phyloP scores from a whole-genome alignment of 2,888 invertebrate species.

The Linnaemya tessellans region DNA sequence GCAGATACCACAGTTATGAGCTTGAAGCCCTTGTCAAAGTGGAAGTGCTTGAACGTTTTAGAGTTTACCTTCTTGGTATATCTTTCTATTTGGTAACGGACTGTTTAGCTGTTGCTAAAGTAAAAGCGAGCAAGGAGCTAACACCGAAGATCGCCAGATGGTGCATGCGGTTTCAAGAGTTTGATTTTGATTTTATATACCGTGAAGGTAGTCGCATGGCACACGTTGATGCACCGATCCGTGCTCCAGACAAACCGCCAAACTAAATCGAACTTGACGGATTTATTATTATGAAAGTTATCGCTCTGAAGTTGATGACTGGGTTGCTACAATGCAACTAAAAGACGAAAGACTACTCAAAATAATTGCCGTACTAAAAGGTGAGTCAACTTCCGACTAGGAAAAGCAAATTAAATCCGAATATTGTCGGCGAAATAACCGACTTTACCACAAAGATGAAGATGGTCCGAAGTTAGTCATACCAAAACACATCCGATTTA shows the following conservation, averaged over 20 bases:
- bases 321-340: slow-evolving; percentile 65
- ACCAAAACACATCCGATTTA: background rate
- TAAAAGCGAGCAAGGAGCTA: slow-evolving; percentile 39
- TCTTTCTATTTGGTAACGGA: slow-evolving; percentile 58
- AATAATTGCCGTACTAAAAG: slow-evolving; percentile 7
- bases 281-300: slow-evolving; percentile 35
- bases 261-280: background rate
- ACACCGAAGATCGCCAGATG: slow-evolving; percentile 58
- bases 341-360: slow-evolving; percentile 34
- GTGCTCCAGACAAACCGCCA: background rate
- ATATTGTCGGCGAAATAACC: slow-evolving; percentile 17
- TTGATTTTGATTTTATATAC: background rate
- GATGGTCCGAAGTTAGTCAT: background rate
- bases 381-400: background rate
- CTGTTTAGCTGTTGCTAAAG: slow-evolving; percentile 57
- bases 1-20: slow-evolving; percentile 67
- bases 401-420: slow-evolving; percentile 8
- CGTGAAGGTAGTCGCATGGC: slow-evolving; percentile 9
- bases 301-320: slow-evolving; percentile 48
- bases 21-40: slow-evolving; percentile 68
- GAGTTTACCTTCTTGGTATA: slow-evolving; percentile 53
- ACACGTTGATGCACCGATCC: background rate
- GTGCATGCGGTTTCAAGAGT: slow-evolving; percentile 49
- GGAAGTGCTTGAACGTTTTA: slow-evolving; percentile 59
- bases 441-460: slow-evolving; percentile 23